phyloP scores from a whole-genome alignment of 35 echinoderm and acorn worm genomes.

The Ptychodera flava region DNA sequence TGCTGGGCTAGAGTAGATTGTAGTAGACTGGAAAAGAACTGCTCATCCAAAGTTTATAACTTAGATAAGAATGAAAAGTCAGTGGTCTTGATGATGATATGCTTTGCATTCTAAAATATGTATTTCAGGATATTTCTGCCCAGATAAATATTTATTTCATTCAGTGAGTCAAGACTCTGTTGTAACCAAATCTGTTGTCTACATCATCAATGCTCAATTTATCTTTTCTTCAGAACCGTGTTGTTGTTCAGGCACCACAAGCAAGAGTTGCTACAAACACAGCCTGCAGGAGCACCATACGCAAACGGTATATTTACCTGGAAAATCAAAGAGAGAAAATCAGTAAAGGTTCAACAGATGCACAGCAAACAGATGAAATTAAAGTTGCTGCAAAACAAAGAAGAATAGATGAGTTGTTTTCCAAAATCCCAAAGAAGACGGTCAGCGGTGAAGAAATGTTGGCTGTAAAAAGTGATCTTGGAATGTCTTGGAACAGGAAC shows the following conservation, averaged over 20 bases:
- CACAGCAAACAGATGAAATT: not conserved
- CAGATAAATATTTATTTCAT: too few relatives aligned
- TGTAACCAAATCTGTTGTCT: too few relatives aligned
- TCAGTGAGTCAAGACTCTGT: too few relatives aligned
- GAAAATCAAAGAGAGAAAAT: not conserved
- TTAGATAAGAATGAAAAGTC: too few relatives aligned
- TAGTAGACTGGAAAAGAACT: too few relatives aligned
- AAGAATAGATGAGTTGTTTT: not conserved
- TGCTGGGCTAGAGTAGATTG: too few relatives aligned
- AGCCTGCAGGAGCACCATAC: not conserved
- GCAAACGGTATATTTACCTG: not conserved
- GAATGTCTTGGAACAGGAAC: not conserved
- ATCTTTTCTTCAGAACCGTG: not conserved
- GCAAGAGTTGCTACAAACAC: not conserved
- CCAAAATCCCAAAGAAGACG: not conserved
- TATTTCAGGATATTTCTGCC: too few relatives aligned
- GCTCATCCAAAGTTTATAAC: too few relatives aligned
- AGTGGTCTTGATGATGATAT: too few relatives aligned
- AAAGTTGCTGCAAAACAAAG: not conserved
- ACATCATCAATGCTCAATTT: too few relatives aligned
- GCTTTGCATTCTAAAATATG: too few relatives aligned
- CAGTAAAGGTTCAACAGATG: not conserved
- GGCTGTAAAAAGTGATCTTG: not conserved
- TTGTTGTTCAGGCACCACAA: not conserved
- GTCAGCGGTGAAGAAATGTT: not conserved